Evolutionary conservation across 2,888 invertebrate genomes (phyloP).

Genomic region (Eristalis tenax): DNA sequence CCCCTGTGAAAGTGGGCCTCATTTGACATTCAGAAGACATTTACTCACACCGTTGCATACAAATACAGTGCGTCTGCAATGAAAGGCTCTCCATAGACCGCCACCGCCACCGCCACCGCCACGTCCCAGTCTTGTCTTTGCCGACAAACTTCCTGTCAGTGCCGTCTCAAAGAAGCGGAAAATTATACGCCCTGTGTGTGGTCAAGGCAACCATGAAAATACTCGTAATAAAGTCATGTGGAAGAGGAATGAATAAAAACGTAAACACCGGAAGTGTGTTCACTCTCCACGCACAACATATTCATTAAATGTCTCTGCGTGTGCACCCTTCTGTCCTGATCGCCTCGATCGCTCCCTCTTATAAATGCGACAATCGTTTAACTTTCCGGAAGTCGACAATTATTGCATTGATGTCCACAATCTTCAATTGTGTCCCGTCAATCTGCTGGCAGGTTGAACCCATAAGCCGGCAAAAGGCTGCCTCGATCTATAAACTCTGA

Average conservation of each 20-base stretch:
- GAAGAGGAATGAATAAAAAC: background rate
- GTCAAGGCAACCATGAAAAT: background rate
- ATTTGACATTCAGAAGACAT: no score
- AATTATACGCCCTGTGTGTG: background rate
- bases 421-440: slow-evolving; percentile 48
- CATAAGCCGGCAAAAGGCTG: background rate
- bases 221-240: background rate
- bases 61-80: no score
- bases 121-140: background rate
- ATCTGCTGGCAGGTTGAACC: background rate
- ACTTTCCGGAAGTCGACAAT: slow-evolving; percentile 70
- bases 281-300: slow-evolving; percentile 36
- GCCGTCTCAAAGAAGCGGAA: background rate
- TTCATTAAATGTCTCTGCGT: slow-evolving; percentile 1
- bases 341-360: slow-evolving; percentile 33
- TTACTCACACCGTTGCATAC: no score
- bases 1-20: no score
- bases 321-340: slow-evolving; percentile 24
- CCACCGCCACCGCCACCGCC: no score
- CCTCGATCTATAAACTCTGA: slow-evolving; percentile 21
- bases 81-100: no score
- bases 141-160: background rate
- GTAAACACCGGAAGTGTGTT: slow-evolving; percentile 50
- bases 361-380: slow-evolving; percentile 61
- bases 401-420: slow-evolving; percentile 58